Evolutionary conservation across 2,888 invertebrate genomes (phyloP).

Genomic region (Xiphydria camelus): DNA sequence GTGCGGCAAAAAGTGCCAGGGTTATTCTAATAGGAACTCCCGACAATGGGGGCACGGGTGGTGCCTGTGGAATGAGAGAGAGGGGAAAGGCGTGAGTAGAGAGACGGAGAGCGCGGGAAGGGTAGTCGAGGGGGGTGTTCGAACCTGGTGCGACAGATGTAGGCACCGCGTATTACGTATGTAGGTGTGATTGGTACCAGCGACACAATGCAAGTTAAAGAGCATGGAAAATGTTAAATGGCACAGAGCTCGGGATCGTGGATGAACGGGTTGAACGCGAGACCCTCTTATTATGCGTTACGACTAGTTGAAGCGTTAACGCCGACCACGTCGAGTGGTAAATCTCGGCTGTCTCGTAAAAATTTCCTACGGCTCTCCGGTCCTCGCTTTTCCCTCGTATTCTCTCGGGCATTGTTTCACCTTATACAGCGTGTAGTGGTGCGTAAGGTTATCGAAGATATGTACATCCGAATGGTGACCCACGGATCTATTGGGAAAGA

Average conservation of each 20-base stretch:
- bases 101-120: slow-evolving; percentile 18
- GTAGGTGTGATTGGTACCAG: slow-evolving; percentile 32
- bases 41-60: slow-evolving; percentile 30
- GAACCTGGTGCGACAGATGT: slow-evolving; percentile 49
- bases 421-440: no score
- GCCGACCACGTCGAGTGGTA: no score
- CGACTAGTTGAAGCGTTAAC: no score
- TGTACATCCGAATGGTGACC: no score
- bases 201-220: slow-evolving; percentile 37
- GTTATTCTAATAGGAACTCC: slow-evolving; percentile 35
- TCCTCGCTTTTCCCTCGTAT: no score
- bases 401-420: no score
- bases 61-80: slow-evolving; percentile 22
- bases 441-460: no score
- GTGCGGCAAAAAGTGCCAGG: slow-evolving; percentile 33
- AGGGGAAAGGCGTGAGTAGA: slow-evolving; percentile 16
- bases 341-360: no score
- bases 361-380: no score
- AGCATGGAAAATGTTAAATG: slow-evolving; percentile 45
- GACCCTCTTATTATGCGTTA: no score
- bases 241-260: no score
- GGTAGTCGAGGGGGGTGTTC: slow-evolving; percentile 23
- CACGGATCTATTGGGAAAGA: no score
- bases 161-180: slow-evolving; percentile 43
- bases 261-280: slow-evolving; percentile 31